Percentiles rank a stretch among this genome's conserved stretches.
These are phyloP conservation scores for Holocentrus rufus DNA, from an alignment of 2,797 vertebrate species.

Conservation along the genomic window DNA sequence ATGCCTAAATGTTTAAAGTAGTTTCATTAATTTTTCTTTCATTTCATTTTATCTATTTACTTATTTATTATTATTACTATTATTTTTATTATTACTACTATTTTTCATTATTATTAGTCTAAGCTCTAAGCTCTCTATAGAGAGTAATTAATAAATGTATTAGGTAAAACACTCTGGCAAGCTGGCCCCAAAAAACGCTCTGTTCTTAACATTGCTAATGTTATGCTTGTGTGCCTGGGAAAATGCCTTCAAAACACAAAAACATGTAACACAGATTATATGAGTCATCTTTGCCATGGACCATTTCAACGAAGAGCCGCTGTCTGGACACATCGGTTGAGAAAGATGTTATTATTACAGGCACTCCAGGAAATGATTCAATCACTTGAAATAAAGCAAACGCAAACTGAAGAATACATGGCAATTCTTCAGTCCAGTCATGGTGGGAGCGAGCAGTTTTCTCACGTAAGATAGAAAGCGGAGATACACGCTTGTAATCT, in stretches of 20 bases:
- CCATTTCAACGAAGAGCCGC: conserved; percentile 46
- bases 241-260: conserved; percentile 20
- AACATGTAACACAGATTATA: conserved; percentile 29
- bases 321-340: neutral
- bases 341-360: conserved; percentile 38
- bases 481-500: conserved; percentile 5
- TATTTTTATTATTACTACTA: too few species aligned
- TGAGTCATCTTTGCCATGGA: conserved; percentile 39
- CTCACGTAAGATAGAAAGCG: neutral
- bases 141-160: conserved; percentile 36
- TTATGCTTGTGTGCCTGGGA: conserved; percentile 34
- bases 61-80: too few species aligned
- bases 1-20: too few species aligned
- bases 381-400: conserved; percentile 8
- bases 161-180: conserved; percentile 19
- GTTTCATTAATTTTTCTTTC: too few species aligned
- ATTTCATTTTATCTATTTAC: too few species aligned
- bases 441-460: conserved; percentile 3
- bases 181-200: conserved; percentile 26
- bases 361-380: conserved; percentile 17
- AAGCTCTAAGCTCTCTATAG: conserved; percentile 5
- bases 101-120: too few species aligned
- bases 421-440: neutral
- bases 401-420: neutral
- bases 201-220: conserved; percentile 37